Evolutionary conservation across 2,797 vertebrate species (phyloP).

Genomic region (Chelmon rostratus): DNA sequence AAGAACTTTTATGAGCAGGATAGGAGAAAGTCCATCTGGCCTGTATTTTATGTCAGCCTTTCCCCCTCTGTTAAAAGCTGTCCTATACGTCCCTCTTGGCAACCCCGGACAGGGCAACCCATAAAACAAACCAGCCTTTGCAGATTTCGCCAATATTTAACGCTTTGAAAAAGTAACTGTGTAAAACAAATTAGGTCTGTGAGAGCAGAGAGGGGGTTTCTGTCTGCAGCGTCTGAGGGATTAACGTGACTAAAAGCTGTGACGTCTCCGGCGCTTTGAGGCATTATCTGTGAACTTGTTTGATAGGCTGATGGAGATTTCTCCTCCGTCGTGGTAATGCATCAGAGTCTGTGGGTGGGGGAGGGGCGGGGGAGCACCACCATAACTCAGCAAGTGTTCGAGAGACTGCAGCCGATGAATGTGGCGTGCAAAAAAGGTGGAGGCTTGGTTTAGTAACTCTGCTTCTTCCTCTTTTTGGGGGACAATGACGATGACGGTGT

Average conservation of each 20-base stretch:
- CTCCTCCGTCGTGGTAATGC: constrained; percentile 43
- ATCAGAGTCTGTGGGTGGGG: constrained; percentile 34
- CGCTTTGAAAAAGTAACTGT: constrained; percentile 80
- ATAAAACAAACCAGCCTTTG: constrained; percentile 77
- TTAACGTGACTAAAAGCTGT: constrained; percentile 74
- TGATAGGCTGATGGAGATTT: constrained; percentile 76
- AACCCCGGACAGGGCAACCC: constrained; percentile 72
- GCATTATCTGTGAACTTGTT: constrained; percentile 77
- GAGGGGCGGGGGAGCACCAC: not conserved
- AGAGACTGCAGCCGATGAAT: constrained; percentile 34
- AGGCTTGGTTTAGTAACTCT: constrained; percentile 28
- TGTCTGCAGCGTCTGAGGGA: constrained; percentile 71
- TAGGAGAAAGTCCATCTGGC: constrained; percentile 87
- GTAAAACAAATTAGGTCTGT: constrained; percentile 81
- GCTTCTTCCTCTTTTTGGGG: constrained; percentile 43
- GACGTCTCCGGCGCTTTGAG: constrained; percentile 73
- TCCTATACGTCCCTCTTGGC: constrained; percentile 79
- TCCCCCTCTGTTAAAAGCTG: constrained; percentile 80
- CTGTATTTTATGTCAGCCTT: constrained; percentile 83
- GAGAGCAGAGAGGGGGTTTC: constrained; percentile 53
- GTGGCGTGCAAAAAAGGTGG: not conserved
- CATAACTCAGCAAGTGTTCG: constrained; percentile 50
- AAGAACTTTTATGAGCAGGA: constrained; percentile 85
- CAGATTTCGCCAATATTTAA: constrained; percentile 78
- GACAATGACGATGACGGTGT: constrained; percentile 31